Evolutionary conservation across 2,113 vertebrate species (phyloP), one percentile per base, ranked within the genome.

Genomic region (Andinoacara biseriatus): DNA sequence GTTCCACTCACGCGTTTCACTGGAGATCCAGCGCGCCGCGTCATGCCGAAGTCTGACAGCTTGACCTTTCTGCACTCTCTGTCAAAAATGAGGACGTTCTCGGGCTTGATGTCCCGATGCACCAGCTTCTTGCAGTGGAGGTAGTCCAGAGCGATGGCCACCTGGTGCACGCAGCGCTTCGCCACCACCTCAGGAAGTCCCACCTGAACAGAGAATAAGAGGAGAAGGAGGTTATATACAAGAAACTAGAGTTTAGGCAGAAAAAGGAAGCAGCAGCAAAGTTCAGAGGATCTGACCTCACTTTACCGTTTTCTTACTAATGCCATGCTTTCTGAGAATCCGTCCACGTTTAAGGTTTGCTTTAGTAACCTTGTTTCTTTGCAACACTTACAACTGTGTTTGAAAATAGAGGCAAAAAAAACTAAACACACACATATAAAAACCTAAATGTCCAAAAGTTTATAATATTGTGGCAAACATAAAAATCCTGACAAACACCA

Each of bases 21-120:
- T 0, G 95, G 96, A 1, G 95, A 95, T 7, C 96, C 96, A 0
- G 95, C 93, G 1, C 95, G 93, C 1, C 96, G 89, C 1, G 96
- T 96, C 96, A 96, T 96, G 49, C 96, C 96, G 13, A 96, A 96
- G 89, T 96, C 96, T 0, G 96, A 96, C 74, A 96, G 94, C 90
- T 96, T 96, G 46, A 96, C 95, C 82, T 95, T 95, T 10, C 95
- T 91, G 83, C 96, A 96, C 89, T 96, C 95, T 29, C 89, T 92
- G 93, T 96, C 96, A n/a, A 96, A 96, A 43, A 96, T 95, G 7
- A 96, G 96, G 80, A 96, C 90, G 82, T 96, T 96, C 93, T 96
- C 96, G 0, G 96, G 96, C 69, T 96, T 96, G 87, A 96, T 96
- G 92, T 96, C 96, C 13, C 96, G 88, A 86, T 96, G 96, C 20